phyloP scores from a whole-genome alignment of 2,888 invertebrate genomes.

The Anaspis maculata region DNA sequence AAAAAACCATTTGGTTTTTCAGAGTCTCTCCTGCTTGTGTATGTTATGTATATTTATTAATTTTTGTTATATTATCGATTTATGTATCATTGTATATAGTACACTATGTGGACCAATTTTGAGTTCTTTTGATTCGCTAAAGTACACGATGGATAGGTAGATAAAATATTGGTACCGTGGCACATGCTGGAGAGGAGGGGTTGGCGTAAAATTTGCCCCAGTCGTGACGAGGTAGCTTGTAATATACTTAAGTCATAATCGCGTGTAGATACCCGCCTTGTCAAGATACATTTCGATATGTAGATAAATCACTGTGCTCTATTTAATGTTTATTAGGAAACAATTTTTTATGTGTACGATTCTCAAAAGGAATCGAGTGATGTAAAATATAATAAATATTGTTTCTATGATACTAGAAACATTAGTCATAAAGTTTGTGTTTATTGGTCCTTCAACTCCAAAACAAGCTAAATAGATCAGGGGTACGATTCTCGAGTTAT shows the following conservation, averaged over 20 bases:
- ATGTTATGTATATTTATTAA: too few species aligned
- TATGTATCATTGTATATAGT: slow-evolving; percentile 18
- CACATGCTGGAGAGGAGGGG: slow-evolving; percentile 6
- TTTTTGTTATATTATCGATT: slow-evolving; percentile 2
- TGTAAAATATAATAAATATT: slow-evolving; percentile 40
- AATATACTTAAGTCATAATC: slow-evolving; percentile 28
- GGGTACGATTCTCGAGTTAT: too few species aligned
- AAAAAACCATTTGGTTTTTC: slow-evolving; percentile 14
- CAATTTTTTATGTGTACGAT: slow-evolving; percentile 45
- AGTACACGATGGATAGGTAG: too few species aligned
- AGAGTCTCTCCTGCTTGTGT: slow-evolving; percentile 1
- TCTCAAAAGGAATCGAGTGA: slow-evolving; percentile 43
- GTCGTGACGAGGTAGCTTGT: slow-evolving; percentile 29
- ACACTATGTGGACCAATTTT: slow-evolving; percentile 23
- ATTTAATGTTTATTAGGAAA: slow-evolving; percentile 42
- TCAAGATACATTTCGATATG: slow-evolving; percentile 35
- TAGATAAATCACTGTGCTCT: slow-evolving; percentile 42
- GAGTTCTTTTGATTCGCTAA: too few species aligned
- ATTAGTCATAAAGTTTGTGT: slow-evolving; percentile 36
- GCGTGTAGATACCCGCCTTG: slow-evolving; percentile 38
- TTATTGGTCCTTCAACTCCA: too few species aligned
- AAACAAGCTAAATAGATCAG: too few species aligned
- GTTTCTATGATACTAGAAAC: slow-evolving; percentile 45
- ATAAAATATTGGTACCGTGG: slow-evolving; percentile 7
- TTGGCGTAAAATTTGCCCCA: slow-evolving; percentile 10